phyloP scores from a whole-genome alignment of 1,140 invertebrate species.

The Andricus grossulariae region DNA sequence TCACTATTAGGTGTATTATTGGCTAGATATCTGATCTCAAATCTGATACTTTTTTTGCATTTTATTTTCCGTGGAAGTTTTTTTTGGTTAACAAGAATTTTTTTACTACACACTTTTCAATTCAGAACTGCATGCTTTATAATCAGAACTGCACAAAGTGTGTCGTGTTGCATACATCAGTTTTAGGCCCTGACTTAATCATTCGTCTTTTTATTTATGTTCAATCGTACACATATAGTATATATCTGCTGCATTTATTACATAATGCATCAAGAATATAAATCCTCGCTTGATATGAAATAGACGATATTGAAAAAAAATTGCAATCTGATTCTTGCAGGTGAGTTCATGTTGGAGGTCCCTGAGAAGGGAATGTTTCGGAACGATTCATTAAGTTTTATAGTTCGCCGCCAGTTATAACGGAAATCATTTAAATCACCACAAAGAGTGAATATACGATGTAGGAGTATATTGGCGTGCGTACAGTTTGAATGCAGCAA shows the following conservation, averaged over 20 bases:
- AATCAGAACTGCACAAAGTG: no score
- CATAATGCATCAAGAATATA: slow-evolving; percentile 1
- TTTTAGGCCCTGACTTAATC: no score
- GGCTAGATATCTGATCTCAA: no score
- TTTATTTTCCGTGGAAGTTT: no score
- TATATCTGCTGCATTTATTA: background rate
- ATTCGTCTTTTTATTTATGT: background rate
- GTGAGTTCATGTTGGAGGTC: slow-evolving; percentile 15
- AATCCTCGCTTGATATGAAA: slow-evolving; percentile 1
- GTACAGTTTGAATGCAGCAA: slow-evolving; percentile 15
- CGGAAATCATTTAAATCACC: slow-evolving; percentile 22
- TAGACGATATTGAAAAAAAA: slow-evolving; percentile 9
- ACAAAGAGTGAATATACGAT: slow-evolving; percentile 29
- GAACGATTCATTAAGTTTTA: slow-evolving; percentile 27
- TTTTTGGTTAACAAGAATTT: no score
- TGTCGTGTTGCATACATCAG: no score
- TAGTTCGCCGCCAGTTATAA: slow-evolving; percentile 28
- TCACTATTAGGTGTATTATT: no score
- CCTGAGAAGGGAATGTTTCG: slow-evolving; percentile 30
- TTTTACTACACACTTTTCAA: no score
- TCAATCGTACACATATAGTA: background rate
- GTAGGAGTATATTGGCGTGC: slow-evolving; percentile 14
- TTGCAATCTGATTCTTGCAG: slow-evolving; percentile 27
- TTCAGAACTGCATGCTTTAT: no score
- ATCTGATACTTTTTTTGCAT: no score